Conservation (phyloP, 2,113 vertebrate genomes). For the Alaudala cheleensis region DNA sequence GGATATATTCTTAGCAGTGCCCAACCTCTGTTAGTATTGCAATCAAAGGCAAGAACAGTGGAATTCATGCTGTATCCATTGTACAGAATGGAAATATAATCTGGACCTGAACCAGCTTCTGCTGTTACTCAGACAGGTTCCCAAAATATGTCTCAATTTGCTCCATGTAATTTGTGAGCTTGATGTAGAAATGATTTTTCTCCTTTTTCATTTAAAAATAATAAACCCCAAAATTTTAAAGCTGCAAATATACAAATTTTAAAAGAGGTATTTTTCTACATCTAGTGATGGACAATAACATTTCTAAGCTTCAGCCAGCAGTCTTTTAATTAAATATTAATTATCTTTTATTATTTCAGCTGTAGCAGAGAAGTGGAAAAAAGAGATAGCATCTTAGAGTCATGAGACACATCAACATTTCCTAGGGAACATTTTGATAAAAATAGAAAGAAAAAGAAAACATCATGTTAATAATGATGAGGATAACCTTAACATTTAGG, state of each 20-base stretch:
- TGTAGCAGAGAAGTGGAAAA: neutral
- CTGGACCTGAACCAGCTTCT: neutral
- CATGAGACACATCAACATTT: neutral
- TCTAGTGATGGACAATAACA: neutral
- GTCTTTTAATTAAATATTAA: neutral
- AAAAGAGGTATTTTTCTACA: neutral
- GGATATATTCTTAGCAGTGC: neutral
- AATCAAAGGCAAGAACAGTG: neutral
- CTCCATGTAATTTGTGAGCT: neutral
- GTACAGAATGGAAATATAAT: neutral
- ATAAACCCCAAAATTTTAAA: neutral
- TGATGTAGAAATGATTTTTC: neutral
- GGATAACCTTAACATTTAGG: neutral
- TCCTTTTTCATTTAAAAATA: neutral
- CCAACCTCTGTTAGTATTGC: neutral
- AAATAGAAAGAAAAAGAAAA: neutral
- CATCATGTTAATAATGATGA: neutral
- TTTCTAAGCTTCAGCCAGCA: neutral
- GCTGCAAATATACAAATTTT: neutral
- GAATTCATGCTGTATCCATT: neutral
- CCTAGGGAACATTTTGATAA: neutral
- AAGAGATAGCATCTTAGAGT: neutral
- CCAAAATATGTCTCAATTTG: neutral
- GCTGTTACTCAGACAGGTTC: neutral
- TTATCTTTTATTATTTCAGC: neutral